Conservation (phyloP, 2,113 vertebrate species). For the Campylorhamphus procurvoides region DNA sequence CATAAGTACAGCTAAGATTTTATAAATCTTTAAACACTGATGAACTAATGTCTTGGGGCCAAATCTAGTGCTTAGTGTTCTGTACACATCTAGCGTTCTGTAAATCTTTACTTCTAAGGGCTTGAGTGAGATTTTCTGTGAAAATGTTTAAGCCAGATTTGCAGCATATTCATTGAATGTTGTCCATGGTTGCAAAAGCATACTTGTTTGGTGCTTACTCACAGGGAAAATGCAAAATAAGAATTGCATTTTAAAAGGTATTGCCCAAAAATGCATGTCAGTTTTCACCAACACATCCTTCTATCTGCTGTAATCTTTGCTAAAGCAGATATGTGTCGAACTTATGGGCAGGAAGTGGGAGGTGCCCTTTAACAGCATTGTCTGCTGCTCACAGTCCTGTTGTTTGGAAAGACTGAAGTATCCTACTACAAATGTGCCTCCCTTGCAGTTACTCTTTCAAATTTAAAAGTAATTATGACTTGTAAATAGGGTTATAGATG, state of each 20-base stretch:
- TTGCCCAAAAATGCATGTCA: not conserved
- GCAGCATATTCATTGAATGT: not conserved
- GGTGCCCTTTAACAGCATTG: not conserved
- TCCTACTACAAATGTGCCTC: too few species aligned
- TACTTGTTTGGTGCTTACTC: not conserved
- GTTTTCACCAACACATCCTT: not conserved
- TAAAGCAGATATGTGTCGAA: not conserved
- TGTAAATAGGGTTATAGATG: not conserved
- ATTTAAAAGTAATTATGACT: not conserved
- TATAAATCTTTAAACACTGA: conserved; percentile 60
- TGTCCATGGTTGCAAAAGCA: not conserved
- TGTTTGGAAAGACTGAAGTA: not conserved
- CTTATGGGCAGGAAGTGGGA: not conserved
- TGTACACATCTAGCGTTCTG: not conserved
- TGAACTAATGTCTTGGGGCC: conserved; percentile 32
- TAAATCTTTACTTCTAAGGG: not conserved
- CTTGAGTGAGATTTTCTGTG: not conserved
- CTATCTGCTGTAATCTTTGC: not conserved
- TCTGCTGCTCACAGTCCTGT: not conserved
- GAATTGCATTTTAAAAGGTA: not conserved
- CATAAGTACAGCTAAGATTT: conserved; percentile 20
- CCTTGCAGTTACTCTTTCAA: not conserved
- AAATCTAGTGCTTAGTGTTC: not conserved
- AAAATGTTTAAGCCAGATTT: not conserved
- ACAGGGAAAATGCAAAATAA: not conserved